A percentile compares a stretch with the other conserved stretches of the same genome.
phyloP scores from a whole-genome alignment of 2,888 invertebrate genomes.

The Sphaerophoria taeniata region DNA sequence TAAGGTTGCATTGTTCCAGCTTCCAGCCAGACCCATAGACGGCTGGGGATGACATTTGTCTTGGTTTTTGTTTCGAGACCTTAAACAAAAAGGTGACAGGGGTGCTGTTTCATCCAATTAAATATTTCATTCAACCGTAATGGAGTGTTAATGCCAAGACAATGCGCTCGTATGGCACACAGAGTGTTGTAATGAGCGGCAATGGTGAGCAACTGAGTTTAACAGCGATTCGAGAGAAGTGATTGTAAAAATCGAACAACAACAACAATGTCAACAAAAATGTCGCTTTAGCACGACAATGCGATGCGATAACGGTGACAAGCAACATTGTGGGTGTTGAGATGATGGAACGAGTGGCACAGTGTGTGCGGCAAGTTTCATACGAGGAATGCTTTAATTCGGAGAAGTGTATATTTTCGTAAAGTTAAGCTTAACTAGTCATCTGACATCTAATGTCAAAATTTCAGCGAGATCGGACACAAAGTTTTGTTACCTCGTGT shows the following conservation, averaged over 20 bases:
- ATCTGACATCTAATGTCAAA: too few species aligned
- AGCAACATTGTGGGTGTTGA: conserved; percentile 48
- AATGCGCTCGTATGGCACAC: conserved; percentile 63
- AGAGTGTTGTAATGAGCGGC: conserved; percentile 39
- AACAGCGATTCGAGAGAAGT: conserved; percentile 8
- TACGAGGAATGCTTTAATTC: not conserved
- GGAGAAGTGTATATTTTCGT: too few species aligned
- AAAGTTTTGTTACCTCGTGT: too few species aligned
- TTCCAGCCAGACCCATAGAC: not conserved
- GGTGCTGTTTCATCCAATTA: conserved; percentile 68
- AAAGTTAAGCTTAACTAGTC: too few species aligned
- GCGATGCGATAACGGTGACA: conserved; percentile 24
- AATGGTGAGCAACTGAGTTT: conserved; percentile 48
- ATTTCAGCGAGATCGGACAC: too few species aligned
- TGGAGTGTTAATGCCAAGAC: conserved; percentile 70
- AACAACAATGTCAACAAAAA: conserved; percentile 5
- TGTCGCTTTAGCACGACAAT: conserved; percentile 43
- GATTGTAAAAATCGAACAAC: conserved; percentile 35
- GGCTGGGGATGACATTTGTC: conserved; percentile 39
- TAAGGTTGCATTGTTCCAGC: conserved; percentile 24
- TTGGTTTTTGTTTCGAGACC: conserved; percentile 15
- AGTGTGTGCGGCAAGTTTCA: conserved; percentile 28
- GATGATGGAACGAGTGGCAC: conserved; percentile 17
- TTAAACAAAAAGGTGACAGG: conserved; percentile 9
- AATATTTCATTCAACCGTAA: conserved; percentile 70